phyloP scores from a whole-genome alignment of 2,888 invertebrate genomes.

The Anaspis maculata region DNA sequence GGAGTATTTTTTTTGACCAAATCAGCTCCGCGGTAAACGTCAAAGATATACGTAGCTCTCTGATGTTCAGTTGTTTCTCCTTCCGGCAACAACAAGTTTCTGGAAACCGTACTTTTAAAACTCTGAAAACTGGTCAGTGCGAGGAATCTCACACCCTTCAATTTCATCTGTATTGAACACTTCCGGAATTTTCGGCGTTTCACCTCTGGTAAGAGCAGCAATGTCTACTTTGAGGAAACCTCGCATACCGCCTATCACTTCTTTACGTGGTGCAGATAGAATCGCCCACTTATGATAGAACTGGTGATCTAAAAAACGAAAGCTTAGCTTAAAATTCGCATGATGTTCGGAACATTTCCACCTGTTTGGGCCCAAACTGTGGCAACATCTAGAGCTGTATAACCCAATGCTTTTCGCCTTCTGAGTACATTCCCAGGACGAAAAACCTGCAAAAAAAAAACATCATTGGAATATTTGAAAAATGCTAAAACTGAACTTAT shows the following conservation, averaged over 20 bases:
- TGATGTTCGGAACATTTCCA: constrained; percentile 28
- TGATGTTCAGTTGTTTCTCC: constrained; percentile 44
- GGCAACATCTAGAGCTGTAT: constrained; percentile 55
- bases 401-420: constrained; percentile 49
- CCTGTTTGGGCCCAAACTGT: constrained; percentile 65
- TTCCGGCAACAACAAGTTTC: constrained; percentile 60
- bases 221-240: constrained; percentile 80
- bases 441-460: constrained; percentile 32
- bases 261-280: constrained; percentile 53
- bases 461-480: constrained; percentile 5
- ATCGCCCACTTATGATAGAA: constrained; percentile 84
- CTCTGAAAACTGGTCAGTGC: constrained; percentile 2
- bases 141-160: constrained; percentile 49
- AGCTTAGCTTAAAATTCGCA: background rate
- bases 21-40: constrained; percentile 46
- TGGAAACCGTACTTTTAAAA: constrained; percentile 30
- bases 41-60: constrained; percentile 48
- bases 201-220: constrained; percentile 62
- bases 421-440: constrained; percentile 37
- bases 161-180: constrained; percentile 57
- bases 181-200: constrained; percentile 50
- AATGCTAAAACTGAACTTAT: constrained; percentile 30
- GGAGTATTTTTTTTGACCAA: constrained; percentile 17
- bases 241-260: constrained; percentile 45
- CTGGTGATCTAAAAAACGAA: constrained; percentile 54